Base-by-base conservation (phyloP, 2,113 vertebrate genomes). In the Mesembrinibis cayennensis region DNA sequence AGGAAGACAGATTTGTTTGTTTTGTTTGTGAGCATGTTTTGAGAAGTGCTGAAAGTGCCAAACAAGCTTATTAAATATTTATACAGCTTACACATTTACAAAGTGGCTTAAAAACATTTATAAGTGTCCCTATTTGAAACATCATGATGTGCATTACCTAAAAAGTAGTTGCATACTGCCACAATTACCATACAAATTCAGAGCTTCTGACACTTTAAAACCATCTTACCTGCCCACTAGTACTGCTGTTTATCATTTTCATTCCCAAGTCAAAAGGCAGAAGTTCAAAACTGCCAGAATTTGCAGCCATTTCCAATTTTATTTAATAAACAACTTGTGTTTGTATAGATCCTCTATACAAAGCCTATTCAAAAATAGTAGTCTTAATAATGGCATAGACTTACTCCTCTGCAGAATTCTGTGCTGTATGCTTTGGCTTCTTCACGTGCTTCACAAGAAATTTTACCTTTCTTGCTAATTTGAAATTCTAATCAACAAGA, bases 401-500 rank as follows among this genome's bases (percentile, higher is more conserved):
- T 79, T 53, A 45, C 34, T 81, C 17, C 65, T 79, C n/a, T 56
- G 27, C 13, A 58, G 58, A 77, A 53, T 58, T 91, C 10, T 30
- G 36, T 52, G 70, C 83, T 80, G 63, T 77, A 27, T 85, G 42
- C 65, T 87, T n/a, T 16, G 9, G 66, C 74, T 94, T 71, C 45
- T 91, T 88, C 67, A 86, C 13, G 4, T 93, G 38, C 81, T 82
- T 89, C 69, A 62, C 21, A 91, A 89, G 58, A 27, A 87, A 79
- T 71, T 92, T 86, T 92, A 90, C 42, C 53, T 90, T 84, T 59
- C 70, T 71, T 80, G 59, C 38, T 94, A 34, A 96, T 95, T 36
- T 95, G 78, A 95, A 97, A 98, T 96, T 97, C 82, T 85, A 88
- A 94, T 55, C 50, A 65, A 71, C 36, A 91, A 63, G 73, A 93